Evolutionary conservation across 2,797 vertebrate genomes (phyloP).

Genomic region (Xenops minutus): DNA sequence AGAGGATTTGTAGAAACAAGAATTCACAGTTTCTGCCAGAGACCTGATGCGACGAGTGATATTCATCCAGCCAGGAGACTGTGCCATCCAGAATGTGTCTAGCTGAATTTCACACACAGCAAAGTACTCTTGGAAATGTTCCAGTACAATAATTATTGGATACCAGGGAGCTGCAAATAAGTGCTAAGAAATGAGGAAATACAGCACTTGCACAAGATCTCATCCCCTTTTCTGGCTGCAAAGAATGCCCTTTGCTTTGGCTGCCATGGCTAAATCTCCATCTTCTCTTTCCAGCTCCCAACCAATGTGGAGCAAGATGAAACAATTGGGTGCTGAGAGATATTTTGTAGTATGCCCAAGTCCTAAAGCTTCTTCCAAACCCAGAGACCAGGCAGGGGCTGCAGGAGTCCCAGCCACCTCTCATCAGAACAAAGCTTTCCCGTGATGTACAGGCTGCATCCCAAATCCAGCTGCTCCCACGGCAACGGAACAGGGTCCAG

Average conservation of each 20-base stretch:
- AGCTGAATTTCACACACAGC: constrained; percentile 35
- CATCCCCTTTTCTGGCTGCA: neutral
- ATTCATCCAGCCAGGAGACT: neutral
- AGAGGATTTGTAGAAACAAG: neutral
- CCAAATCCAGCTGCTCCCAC: rapidly evolving
- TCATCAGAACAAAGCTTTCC: neutral
- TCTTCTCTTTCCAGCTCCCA: neutral
- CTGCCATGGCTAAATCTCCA: neutral
- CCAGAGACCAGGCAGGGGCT: neutral
- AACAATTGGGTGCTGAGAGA: neutral
- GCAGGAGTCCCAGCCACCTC: neutral
- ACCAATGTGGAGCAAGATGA: neutral
- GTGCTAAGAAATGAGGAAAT: constrained; percentile 23
- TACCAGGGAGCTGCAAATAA: constrained; percentile 42
- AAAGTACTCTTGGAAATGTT: constrained; percentile 5
- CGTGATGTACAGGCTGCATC: neutral
- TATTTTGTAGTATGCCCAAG: neutral
- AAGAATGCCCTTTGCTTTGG: neutral
- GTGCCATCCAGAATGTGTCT: constrained; percentile 4
- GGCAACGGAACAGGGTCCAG: neutral
- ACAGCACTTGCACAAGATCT: neutral
- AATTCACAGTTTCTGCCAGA: constrained; percentile 25
- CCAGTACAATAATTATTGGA: constrained; percentile 35
- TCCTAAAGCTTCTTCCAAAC: neutral
- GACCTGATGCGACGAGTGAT: neutral